Evolutionary conservation across 2,113 vertebrate genomes (phyloP), one percentile per base, ranked within the genome.

Genomic region (Stigmatopora nigra): DNA sequence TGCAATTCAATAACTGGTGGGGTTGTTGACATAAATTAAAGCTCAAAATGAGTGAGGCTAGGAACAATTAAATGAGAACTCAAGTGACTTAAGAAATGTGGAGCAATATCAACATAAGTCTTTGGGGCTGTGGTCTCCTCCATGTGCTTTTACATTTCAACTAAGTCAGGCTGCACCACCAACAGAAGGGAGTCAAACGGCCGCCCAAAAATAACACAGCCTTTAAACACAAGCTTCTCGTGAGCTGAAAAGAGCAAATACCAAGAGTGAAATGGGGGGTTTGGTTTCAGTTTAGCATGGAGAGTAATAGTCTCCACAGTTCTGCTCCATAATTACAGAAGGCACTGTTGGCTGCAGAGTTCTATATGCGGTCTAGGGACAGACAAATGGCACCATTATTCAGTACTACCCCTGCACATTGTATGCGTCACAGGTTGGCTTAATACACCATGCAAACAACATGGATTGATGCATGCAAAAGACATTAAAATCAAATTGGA

Each of bases 321-420:
- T 64, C 80, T 74, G 70, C 57, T 75, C 89, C 88, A 72, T 88
- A 86, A 89, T 88, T 88, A 88, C 75, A 77, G 74, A 71, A 86
- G 82, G 78, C 85, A 78, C 68, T 78, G 80, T 69, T 87, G 89
- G 84, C 82, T 84, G 80, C 59, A 53, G 49, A 73, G 71, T 47
- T 45, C 71, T 56, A 15, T 22, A 69, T 82, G 87, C 70, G 81
- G 83, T 83, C 71, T 78, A 63, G 52, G 68, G 82, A 76, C 84
- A 86, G 74, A 84, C 78, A 76, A 52, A 44, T 60, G 69, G 84
- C 84, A 87, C 87, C 83, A 67, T 81, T 75, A 69, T 69, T 83
- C 72, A 77, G 64, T 71, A 71, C 67, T 73, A 79, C 73, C 75
- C 74, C 64, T 69, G 78, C 70, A 75, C 78, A 78, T 60, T 68